Conservation (phyloP, 1,140 invertebrate genomes). For the Dendroctonus valens region DNA sequence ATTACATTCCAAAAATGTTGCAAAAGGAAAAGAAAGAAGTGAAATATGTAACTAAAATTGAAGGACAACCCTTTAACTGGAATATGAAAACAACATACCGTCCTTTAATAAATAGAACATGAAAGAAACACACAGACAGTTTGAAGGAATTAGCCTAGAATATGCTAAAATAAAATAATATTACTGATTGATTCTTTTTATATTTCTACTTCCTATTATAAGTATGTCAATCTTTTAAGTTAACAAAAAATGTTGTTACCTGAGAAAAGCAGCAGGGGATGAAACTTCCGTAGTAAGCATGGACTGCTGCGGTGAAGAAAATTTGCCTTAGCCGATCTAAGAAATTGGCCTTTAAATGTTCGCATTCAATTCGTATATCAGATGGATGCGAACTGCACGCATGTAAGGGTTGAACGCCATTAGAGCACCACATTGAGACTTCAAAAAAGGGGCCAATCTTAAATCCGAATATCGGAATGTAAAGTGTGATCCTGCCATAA, state of each 20-base stretch:
- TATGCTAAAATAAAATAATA: too few relatives aligned
- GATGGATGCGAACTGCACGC: slow-evolving; percentile 68
- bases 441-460: slow-evolving; percentile 70
- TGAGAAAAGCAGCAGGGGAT: slow-evolving; percentile 87
- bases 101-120: too few relatives aligned
- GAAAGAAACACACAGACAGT: too few relatives aligned
- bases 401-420: slow-evolving; percentile 47
- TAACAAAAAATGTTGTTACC: slow-evolving; percentile 51
- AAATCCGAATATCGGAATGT: slow-evolving; percentile 81
- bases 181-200: too few relatives aligned
- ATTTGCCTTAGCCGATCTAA: slow-evolving; percentile 86
- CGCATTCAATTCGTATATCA: slow-evolving; percentile 81
- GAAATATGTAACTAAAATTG: too few relatives aligned
- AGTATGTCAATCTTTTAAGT: too few relatives aligned
- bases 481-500: slow-evolving; percentile 70
- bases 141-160: too few relatives aligned
- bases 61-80: too few relatives aligned
- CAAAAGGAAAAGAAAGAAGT: too few relatives aligned
- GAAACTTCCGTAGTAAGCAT: slow-evolving; percentile 88
- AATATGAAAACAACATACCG: too few relatives aligned
- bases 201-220: too few relatives aligned
- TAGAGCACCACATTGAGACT: slow-evolving; percentile 50
- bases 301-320: slow-evolving; percentile 84
- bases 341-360: slow-evolving; percentile 80
- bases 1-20: too few relatives aligned